Conservation (phyloP, 1,140 invertebrate genomes). For the Aphidius gifuensis region DNA sequence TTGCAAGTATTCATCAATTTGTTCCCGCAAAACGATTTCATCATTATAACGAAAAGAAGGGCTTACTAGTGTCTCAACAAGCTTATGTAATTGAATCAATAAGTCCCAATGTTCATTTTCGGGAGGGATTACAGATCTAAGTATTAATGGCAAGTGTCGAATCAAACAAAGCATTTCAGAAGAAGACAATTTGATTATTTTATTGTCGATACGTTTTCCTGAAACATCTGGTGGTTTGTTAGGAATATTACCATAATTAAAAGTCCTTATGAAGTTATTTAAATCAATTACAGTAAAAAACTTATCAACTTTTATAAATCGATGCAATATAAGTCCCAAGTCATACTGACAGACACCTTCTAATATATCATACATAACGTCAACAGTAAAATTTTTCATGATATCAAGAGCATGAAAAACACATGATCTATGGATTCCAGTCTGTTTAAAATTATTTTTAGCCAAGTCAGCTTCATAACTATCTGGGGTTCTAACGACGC, state of each 20-base stretch:
- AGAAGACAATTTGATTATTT: constrained; percentile 25
- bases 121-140: constrained; percentile 22
- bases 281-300: constrained; percentile 30
- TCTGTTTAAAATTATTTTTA: no score
- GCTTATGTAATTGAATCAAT: constrained; percentile 22
- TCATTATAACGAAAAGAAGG: constrained; percentile 7
- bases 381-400: constrained; percentile 26
- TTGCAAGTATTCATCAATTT: constrained; percentile 21
- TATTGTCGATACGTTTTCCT: constrained; percentile 20
- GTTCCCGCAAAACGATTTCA: neutral
- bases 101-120: constrained; percentile 27
- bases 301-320: constrained; percentile 25
- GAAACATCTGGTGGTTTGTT: constrained; percentile 29
- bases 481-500: constrained; percentile 24
- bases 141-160: constrained; percentile 30
- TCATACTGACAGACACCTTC: constrained; percentile 33
- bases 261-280: constrained; percentile 26
- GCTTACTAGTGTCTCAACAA: constrained; percentile 22
- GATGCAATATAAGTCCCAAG: constrained; percentile 28
- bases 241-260: constrained; percentile 23
- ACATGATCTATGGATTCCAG: no score
- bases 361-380: constrained; percentile 38
- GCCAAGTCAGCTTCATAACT: neutral
- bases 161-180: constrained; percentile 34
- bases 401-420: constrained; percentile 11